phyloP scores from a whole-genome alignment of 2,888 invertebrate genomes.

The Mesopsocus fuscifrons region DNA sequence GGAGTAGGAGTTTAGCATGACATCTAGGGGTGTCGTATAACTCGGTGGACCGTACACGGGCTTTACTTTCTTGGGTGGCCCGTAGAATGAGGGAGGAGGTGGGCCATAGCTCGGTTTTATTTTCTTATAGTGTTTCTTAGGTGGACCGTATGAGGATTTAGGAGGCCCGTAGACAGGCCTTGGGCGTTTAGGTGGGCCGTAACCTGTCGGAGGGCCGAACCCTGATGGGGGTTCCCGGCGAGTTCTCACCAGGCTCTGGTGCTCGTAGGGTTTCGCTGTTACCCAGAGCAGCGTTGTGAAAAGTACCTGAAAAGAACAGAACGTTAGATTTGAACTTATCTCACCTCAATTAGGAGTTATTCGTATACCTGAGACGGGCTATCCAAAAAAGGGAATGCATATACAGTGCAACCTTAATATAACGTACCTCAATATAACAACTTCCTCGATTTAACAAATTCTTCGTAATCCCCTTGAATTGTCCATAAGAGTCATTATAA shows the following conservation, averaged over 20 bases:
- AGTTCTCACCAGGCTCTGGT: conserved; percentile 18
- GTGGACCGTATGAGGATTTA: conserved; percentile 15
- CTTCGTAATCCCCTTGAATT: too few species aligned
- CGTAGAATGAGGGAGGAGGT: conserved; percentile 19
- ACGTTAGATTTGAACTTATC: too few species aligned
- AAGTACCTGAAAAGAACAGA: conserved; percentile 1
- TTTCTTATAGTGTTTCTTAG: conserved; percentile 14
- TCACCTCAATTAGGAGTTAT: too few species aligned
- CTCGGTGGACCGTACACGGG: conserved; percentile 18
- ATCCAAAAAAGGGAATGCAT: too few species aligned
- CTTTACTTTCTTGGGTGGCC: conserved; percentile 18
- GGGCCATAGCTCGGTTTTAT: conserved; percentile 20
- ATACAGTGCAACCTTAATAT: too few species aligned
- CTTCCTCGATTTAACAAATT: too few species aligned
- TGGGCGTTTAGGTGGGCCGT: conserved; percentile 14
- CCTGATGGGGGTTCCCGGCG: conserved; percentile 22
- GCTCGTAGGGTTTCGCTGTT: conserved; percentile 5
- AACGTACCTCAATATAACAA: too few species aligned
- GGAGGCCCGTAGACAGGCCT: conserved; percentile 15
- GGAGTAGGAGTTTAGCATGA: conserved; percentile 9
- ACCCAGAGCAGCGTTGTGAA: neutral
- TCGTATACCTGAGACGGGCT: too few species aligned
- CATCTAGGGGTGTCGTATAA: conserved; percentile 9
- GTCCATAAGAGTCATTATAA: too few species aligned
- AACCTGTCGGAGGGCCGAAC: conserved; percentile 13